A percentile compares a stretch with the other conserved stretches of the same genome.
phyloP scores from a whole-genome alignment of 2,888 invertebrate genomes.

The Rhagonycha lutea region DNA sequence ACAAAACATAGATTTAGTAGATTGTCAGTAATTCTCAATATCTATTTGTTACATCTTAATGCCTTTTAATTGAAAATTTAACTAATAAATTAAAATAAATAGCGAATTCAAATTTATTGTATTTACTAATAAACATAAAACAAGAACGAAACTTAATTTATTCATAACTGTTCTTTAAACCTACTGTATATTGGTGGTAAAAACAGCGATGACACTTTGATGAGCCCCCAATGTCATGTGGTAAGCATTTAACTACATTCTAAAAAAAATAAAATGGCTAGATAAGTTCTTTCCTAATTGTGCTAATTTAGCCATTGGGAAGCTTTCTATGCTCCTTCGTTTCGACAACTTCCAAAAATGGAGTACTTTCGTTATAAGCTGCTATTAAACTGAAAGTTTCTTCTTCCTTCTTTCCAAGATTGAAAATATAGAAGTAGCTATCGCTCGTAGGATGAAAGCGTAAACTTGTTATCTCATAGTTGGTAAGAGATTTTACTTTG shows the following conservation, averaged over 20 bases:
- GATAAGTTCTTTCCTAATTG: background rate
- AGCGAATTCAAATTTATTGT: background rate
- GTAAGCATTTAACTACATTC: slow-evolving; percentile 50
- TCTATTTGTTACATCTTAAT: no score
- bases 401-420: slow-evolving; percentile 56
- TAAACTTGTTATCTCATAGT: slow-evolving; percentile 29
- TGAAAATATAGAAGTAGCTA: slow-evolving; percentile 38
- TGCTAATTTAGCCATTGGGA: slow-evolving; percentile 19
- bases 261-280: slow-evolving; percentile 45
- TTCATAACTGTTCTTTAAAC: background rate
- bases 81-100: no score
- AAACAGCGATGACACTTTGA: slow-evolving; percentile 43
- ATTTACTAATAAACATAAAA: background rate
- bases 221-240: slow-evolving; percentile 49
- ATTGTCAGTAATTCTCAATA: no score
- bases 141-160: background rate
- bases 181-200: background rate
- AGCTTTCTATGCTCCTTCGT: slow-evolving; percentile 19
- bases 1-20: no score
- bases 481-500: background rate
- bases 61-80: no score
- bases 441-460: slow-evolving; percentile 28
- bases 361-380: slow-evolving; percentile 40
- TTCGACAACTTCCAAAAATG: slow-evolving; percentile 14
- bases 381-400: slow-evolving; percentile 59